These are phyloP conservation scores for Formica exsecta DNA, from an alignment of 1,140 invertebrate species.

Conservation along the genomic window DNA sequence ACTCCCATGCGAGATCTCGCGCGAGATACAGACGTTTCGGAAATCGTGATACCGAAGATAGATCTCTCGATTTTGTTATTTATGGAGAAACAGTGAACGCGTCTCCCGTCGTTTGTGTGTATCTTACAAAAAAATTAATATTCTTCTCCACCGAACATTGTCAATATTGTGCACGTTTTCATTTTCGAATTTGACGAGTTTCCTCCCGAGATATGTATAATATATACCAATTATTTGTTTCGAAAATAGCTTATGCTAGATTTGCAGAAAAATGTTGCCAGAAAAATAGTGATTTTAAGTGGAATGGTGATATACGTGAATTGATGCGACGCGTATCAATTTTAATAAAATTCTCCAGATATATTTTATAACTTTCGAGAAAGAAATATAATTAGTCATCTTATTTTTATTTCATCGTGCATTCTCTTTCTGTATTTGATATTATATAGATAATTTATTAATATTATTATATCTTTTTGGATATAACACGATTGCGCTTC, in stretches of 20 bases:
- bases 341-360: neutral
- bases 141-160: neutral
- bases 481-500: conserved; percentile 11
- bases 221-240: neutral
- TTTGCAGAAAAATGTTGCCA: neutral
- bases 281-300: neutral
- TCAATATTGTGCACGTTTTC: neutral
- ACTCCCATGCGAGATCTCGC: neutral
- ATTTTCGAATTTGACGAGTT: neutral
- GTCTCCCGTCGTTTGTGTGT: neutral
- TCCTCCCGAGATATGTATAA: neutral
- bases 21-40: conserved; percentile 17
- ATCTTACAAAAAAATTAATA: conserved; percentile 28
- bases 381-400: neutral
- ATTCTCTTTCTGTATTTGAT: neutral
- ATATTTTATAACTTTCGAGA: neutral
- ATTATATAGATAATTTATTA: neutral
- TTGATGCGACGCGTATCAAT: neutral
- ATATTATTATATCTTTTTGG: neutral
- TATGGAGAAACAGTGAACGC: neutral
- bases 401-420: conserved; percentile 16
- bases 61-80: conserved; percentile 33
- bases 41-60: conserved; percentile 12
- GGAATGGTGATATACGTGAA: neutral
- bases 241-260: conserved; percentile 10